Conservation (phyloP, 2,797 vertebrate species). For the Crocodylus rhombifer region DNA sequence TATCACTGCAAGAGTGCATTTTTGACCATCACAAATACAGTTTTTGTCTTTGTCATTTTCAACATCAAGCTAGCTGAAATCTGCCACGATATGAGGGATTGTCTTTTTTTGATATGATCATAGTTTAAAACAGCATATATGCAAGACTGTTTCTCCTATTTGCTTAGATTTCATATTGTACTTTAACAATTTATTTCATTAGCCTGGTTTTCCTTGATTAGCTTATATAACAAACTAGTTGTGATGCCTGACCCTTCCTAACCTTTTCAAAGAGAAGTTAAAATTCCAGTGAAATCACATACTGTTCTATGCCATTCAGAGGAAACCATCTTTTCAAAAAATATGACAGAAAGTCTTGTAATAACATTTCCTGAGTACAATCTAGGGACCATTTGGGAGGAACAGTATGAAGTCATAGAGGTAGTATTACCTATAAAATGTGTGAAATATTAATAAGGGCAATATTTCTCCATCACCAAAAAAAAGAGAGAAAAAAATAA, state of each 20-base stretch:
- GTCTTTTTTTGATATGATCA: not conserved
- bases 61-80: rapidly evolving
- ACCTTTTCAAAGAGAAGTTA: slow-evolving; percentile 44
- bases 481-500: not conserved
- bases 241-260: slow-evolving; percentile 27
- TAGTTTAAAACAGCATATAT: rapidly evolving
- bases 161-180: not conserved
- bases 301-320: slow-evolving; percentile 47
- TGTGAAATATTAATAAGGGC: slow-evolving; percentile 78
- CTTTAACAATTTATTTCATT: not conserved
- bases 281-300: slow-evolving; percentile 59
- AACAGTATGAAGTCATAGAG: slow-evolving; percentile 70
- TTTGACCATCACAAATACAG: not conserved
- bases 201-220: not conserved
- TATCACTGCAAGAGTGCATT: not conserved
- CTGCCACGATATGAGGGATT: rapidly evolving
- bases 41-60: not conserved
- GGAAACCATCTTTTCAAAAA: slow-evolving; percentile 77
- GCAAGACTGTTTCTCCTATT: not conserved
- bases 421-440: slow-evolving; percentile 65
- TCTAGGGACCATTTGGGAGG: slow-evolving; percentile 70
- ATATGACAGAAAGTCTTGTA: slow-evolving; percentile 74
- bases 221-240: slow-evolving; percentile 51
- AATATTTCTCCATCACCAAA: slow-evolving; percentile 57
- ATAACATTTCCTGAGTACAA: slow-evolving; percentile 80